Evolutionary conservation across 2,888 invertebrate species (phyloP).

Genomic region (Hirtodrosophila trivittata): DNA sequence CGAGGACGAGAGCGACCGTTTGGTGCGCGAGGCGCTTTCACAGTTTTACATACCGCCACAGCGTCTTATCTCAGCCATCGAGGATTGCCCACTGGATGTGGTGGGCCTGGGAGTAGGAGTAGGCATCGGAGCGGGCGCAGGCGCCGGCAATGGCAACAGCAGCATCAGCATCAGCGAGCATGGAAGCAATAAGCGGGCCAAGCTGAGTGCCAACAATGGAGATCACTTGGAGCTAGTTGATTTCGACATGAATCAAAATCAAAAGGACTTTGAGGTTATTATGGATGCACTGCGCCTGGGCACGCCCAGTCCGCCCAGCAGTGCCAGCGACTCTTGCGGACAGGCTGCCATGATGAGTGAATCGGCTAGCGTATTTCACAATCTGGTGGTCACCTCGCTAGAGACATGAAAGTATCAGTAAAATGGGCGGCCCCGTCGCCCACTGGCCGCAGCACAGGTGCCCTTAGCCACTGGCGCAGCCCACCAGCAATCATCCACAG

Average conservation of each 20-base stretch:
- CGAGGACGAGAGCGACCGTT: constrained; percentile 87
- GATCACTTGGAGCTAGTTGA: constrained; percentile 79
- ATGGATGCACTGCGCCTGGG: constrained; percentile 84
- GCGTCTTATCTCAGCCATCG: constrained; percentile 87
- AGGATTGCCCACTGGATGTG: constrained; percentile 85
- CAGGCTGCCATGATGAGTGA: constrained; percentile 88
- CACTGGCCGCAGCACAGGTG: constrained; percentile 17
- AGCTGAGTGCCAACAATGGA: constrained; percentile 36
- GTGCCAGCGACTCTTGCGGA: constrained; percentile 85
- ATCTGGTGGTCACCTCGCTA: constrained; percentile 83
- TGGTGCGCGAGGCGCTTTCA: constrained; percentile 88
- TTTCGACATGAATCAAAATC: constrained; percentile 83
- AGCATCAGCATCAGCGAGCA: constrained; percentile 4
- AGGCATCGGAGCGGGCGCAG: not conserved
- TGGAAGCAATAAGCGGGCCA: constrained; percentile 51
- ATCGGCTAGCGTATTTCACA: constrained; percentile 83
- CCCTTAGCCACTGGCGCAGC: not conserved
- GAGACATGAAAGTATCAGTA: constrained; percentile 84
- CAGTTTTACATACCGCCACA: constrained; percentile 90
- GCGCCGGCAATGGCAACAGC: constrained; percentile 18
- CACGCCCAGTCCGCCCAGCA: constrained; percentile 79
- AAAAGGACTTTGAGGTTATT: constrained; percentile 84
- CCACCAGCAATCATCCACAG: not conserved
- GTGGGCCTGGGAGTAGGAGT: constrained; percentile 50
- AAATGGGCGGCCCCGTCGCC: constrained; percentile 4